Percentiles rank a stretch among this genome's conserved stretches.
Evolutionary conservation across 2,888 invertebrate species (phyloP).

Genomic region (Drosophila prostipennis): DNA sequence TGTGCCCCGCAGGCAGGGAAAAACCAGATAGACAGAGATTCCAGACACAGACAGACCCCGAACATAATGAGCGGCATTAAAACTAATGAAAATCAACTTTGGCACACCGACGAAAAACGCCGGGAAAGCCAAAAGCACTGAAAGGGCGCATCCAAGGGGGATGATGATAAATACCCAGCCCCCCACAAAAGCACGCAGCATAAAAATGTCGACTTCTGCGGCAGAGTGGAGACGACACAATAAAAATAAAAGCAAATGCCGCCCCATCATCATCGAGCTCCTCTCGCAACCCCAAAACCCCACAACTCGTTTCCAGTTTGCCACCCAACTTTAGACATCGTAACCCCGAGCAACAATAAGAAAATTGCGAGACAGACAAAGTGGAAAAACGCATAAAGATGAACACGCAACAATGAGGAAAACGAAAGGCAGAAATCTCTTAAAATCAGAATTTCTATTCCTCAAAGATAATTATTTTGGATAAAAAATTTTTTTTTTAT

Average conservation of each 20-base stretch:
- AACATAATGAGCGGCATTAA: constrained; percentile 78
- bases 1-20: constrained; percentile 9
- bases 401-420: constrained; percentile 61
- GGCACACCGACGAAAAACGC: constrained; percentile 50
- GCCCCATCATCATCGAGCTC: constrained; percentile 22
- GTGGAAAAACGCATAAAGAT: constrained; percentile 66
- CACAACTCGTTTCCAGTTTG: constrained; percentile 8
- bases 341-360: constrained; percentile 62
- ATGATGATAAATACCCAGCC: constrained; percentile 13
- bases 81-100: constrained; percentile 80
- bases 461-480: too few species aligned
- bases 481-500: too few species aligned
- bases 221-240: constrained; percentile 55
- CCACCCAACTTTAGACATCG: constrained; percentile 26
- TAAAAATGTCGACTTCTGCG: constrained; percentile 60
- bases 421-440: constrained; percentile 5
- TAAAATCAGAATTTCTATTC: neutral
- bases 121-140: constrained; percentile 2
- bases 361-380: constrained; percentile 70
- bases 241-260: constrained; percentile 61
- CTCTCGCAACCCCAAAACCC: too few species aligned
- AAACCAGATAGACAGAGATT: constrained; percentile 29
- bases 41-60: constrained; percentile 38
- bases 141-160: constrained; percentile 5
- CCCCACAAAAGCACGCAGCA: constrained; percentile 54